Base-by-base conservation (phyloP, 1,140 invertebrate species). In the Nephotettix cincticeps region DNA sequence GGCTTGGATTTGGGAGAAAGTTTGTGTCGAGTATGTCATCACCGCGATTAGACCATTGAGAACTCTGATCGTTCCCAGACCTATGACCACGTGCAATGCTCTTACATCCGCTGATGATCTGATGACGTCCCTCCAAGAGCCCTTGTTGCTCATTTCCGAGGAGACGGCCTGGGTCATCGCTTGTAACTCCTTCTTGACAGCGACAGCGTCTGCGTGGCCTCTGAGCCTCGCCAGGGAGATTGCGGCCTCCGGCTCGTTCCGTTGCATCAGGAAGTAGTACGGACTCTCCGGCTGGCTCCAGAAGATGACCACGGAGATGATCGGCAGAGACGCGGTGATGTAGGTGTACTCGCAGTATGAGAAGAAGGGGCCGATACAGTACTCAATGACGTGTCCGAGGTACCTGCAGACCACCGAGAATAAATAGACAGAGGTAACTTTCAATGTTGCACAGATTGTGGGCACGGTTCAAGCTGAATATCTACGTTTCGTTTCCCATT, bases 201-300 rank as follows among this genome's bases (percentile, higher is more conserved):
- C 30, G 58, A 64, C 72, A 30, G 28, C 1, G 0, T 54, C 36
- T 17, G 54, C 40, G 14, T 45, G 36, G 2, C 72, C 87, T 1
- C 93, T 83, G 0, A 97, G 81, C 73, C 85, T 90, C 64, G 84
- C 82, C 71, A 96, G 79, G 6, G 90, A 81, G 1, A 82, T 76
- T 0, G 86, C 78, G 0, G 93, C 93, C 1, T 88, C 87, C 6
- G 85, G 80, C 40, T 84, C 83, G 29, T 86, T 83, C 84, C 76
- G 86, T 86, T 83, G 76, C 9, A 81, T 81, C 0, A 93, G 80
- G 32, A 90, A 82, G 72, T 86, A 93, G 69, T 88, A 89, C 0
- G 94, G 94, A 32, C 91, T 91, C 78, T 97, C 94, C 0, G 94
- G 94, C 83, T 94, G 90, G 51, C 88, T 86, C 11, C 86, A 68